Conservation (phyloP, 30 jellyfish, hydroid and myxozoan species). For the Catostylus mosaicus region DNA sequence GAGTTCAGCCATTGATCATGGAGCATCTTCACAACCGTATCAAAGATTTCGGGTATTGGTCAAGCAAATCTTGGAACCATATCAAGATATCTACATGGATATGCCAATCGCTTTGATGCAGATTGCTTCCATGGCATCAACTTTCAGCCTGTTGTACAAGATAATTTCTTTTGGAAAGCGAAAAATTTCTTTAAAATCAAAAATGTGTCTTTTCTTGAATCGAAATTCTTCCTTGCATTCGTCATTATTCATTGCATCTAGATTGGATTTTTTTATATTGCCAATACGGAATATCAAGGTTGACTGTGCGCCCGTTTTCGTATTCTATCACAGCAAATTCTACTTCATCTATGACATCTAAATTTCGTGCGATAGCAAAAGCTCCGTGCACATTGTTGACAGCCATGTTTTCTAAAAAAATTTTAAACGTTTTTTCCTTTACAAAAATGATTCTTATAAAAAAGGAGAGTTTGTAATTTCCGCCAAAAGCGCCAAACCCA, state of each 20-base stretch:
- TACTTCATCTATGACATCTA: constrained; percentile 9
- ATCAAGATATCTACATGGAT: constrained; percentile 2
- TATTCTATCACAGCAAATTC: constrained; percentile 1
- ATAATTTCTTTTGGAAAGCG: neutral
- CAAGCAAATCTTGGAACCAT: constrained; percentile 1
- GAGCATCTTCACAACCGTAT: neutral
- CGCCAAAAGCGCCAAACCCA: constrained; percentile 4
- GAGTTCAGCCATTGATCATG: constrained; percentile 5
- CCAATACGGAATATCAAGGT: neutral
- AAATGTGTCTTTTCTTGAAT: neutral
- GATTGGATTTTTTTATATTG: neutral
- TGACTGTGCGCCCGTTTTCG: neutral
- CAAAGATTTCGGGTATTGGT: neutral
- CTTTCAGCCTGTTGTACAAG: neutral
- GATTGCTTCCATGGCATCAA: constrained; percentile 14
- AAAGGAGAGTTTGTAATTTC: no score
- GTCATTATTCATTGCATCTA: neutral
- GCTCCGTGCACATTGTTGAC: neutral
- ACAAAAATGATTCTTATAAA: neutral
- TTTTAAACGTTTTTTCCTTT: neutral
- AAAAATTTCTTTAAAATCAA: constrained; percentile 3
- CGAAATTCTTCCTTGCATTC: neutral
- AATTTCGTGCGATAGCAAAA: constrained; percentile 11
- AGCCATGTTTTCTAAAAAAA: constrained; percentile 1
- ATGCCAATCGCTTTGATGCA: constrained; percentile 16